A percentile compares a stretch with the other conserved stretches of the same genome.
Evolutionary conservation across 1,140 invertebrate genomes (phyloP).

Genomic region (Triops longicaudatus): DNA sequence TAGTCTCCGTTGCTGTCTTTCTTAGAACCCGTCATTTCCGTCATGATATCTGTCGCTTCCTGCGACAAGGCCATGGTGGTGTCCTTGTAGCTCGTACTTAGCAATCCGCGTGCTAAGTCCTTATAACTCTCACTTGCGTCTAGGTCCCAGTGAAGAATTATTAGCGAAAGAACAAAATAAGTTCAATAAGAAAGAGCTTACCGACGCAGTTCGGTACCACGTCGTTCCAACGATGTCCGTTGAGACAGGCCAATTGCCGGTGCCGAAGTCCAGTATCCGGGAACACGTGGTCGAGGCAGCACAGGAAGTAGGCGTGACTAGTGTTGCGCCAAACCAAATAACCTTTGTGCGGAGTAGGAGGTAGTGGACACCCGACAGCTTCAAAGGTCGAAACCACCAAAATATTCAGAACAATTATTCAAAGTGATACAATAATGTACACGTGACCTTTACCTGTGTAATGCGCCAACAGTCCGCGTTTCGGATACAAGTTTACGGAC

Average conservation of each 20-base stretch:
- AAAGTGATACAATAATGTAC: neutral
- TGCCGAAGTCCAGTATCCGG: slow-evolving; percentile 17
- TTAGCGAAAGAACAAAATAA: neutral
- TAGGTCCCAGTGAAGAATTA: neutral
- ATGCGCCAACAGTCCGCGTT: slow-evolving; percentile 21
- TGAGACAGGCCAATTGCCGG: slow-evolving; percentile 21
- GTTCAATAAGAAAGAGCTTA: neutral
- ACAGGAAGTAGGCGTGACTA: slow-evolving; percentile 18
- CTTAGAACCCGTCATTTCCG: neutral
- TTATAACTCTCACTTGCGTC: neutral
- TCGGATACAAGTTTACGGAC: slow-evolving; percentile 18
- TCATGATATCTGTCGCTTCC: neutral
- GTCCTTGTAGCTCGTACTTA: neutral
- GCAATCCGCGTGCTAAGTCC: neutral
- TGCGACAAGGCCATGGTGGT: neutral
- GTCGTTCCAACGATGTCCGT: slow-evolving; percentile 19
- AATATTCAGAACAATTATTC: too few species aligned
- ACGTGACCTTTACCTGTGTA: slow-evolving; percentile 24
- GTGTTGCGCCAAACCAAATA: slow-evolving; percentile 20
- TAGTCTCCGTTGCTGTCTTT: neutral
- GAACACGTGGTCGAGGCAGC: slow-evolving; percentile 25
- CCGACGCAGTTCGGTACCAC: slow-evolving; percentile 20
- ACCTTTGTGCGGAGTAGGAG: slow-evolving; percentile 10
- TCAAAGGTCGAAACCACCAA: neutral
- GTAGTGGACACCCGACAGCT: slow-evolving; percentile 23